Percentiles rank a stretch among this genome's conserved stretches.
Conservation (phyloP, 2,113 vertebrate genomes). For the Erythrolamprus reginae region DNA sequence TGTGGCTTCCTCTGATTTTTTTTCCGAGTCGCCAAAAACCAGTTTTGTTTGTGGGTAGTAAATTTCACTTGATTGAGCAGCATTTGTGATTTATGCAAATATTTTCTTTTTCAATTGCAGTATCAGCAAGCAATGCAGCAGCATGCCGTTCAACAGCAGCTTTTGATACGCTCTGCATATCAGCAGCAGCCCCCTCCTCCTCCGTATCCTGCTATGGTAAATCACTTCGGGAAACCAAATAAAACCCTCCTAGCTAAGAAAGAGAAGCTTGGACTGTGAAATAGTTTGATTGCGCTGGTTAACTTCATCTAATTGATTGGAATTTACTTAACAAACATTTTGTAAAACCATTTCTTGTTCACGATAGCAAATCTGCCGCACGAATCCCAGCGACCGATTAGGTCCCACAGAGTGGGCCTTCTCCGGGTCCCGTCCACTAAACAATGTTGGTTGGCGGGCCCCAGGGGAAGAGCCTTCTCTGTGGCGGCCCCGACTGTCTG, state of each 20-base stretch:
- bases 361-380: not conserved
- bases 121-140: conserved; percentile 88
- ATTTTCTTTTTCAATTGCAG: conserved; percentile 52
- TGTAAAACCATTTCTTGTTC: not conserved
- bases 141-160: conserved; percentile 82
- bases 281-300: not conserved
- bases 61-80: not conserved
- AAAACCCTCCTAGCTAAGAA: not conserved
- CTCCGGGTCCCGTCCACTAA: too few species aligned
- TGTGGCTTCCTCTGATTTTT: not conserved
- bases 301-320: not conserved
- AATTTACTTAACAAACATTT: not conserved
- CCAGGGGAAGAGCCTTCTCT: too few species aligned
- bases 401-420: too few species aligned
- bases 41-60: not conserved
- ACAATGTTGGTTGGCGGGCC: too few species aligned
- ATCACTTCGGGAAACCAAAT: conserved; percentile 24
- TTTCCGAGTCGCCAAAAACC: not conserved
- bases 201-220: conserved; percentile 82
- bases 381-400: too few species aligned
- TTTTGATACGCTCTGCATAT: conserved; percentile 82
- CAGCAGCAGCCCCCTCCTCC: conserved; percentile 73
- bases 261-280: not conserved
- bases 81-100: not conserved
- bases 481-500: too few species aligned